Conservation (phyloP, 1,140 invertebrate genomes). For the Drosophila varians region DNA sequence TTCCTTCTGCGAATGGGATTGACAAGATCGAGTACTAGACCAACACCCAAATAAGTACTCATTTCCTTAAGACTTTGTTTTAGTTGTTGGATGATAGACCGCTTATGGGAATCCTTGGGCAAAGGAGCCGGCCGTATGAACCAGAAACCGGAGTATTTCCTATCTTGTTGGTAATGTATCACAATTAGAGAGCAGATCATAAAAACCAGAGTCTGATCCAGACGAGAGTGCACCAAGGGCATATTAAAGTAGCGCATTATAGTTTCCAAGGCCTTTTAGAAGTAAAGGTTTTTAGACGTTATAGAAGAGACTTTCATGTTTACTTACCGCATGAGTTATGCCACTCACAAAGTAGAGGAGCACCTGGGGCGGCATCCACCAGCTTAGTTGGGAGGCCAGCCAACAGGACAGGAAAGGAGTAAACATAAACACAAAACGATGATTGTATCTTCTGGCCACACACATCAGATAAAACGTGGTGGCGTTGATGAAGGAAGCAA, state of each 20-base stretch:
- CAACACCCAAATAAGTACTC: constrained; percentile 41
- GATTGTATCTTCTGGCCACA: constrained; percentile 13
- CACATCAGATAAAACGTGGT: constrained; percentile 41
- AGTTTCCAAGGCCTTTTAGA: constrained; percentile 40
- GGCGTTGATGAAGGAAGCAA: constrained; percentile 40
- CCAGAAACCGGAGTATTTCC: constrained; percentile 51
- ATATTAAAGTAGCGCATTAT: constrained; percentile 31
- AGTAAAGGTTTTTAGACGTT: background rate
- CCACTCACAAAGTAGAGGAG: constrained; percentile 42
- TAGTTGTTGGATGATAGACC: background rate
- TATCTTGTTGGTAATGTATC: constrained; percentile 33
- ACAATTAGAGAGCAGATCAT: constrained; percentile 50
- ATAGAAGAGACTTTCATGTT: background rate
- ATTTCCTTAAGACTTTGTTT: constrained; percentile 27
- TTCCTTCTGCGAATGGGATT: constrained; percentile 13
- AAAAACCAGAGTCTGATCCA: constrained; percentile 44
- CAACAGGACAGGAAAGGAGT: constrained; percentile 28
- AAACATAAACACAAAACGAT: constrained; percentile 17
- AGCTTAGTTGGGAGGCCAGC: constrained; percentile 24
- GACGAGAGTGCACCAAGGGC: constrained; percentile 30
- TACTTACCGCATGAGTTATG: constrained; percentile 36
- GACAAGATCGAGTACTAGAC: constrained; percentile 38
- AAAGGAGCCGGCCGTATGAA: constrained; percentile 46
- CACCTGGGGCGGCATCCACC: constrained; percentile 37
- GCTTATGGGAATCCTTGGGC: constrained; percentile 17